Percentiles rank a stretch among this genome's conserved stretches.
Conservation (phyloP, 2,888 invertebrate genomes). For the Trissolcus japonicus region DNA sequence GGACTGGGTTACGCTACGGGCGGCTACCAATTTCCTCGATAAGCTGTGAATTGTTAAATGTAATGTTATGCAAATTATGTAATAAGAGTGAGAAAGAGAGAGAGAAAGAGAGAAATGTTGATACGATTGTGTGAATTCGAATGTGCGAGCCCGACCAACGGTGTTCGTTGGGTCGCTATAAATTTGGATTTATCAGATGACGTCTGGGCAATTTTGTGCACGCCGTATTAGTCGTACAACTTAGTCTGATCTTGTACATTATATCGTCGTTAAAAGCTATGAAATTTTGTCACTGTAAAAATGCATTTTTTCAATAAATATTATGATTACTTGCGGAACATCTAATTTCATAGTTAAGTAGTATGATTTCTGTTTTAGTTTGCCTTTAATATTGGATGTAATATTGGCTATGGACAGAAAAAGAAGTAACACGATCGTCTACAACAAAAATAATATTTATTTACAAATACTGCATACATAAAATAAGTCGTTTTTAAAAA, state of each 20-base stretch:
- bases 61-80: neutral
- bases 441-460: slow-evolving; percentile 35
- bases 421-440: neutral
- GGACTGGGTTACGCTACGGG: slow-evolving; percentile 86
- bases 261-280: slow-evolving; percentile 39
- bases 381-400: too few relatives aligned
- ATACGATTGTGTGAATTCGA: slow-evolving; percentile 34
- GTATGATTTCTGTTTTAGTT: too few relatives aligned
- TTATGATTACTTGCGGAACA: slow-evolving; percentile 20
- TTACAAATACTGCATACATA: slow-evolving; percentile 47
- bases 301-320: slow-evolving; percentile 54
- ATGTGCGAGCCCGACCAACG: slow-evolving; percentile 15
- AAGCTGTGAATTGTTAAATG: slow-evolving; percentile 58
- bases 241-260: slow-evolving; percentile 51
- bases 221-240: slow-evolving; percentile 36
- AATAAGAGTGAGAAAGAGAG: neutral
- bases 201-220: slow-evolving; percentile 40
- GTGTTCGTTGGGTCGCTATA: slow-evolving; percentile 7
- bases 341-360: too few relatives aligned
- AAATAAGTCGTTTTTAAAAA: slow-evolving; percentile 21
- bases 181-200: slow-evolving; percentile 15
- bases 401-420: neutral
- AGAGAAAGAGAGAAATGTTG: slow-evolving; percentile 22
- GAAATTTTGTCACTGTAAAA: slow-evolving; percentile 54
- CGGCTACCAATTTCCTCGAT: slow-evolving; percentile 78